Evolutionary conservation across 2,113 vertebrate genomes (phyloP), one percentile per base, ranked within the genome.

Genomic region (Verasper variegatus): DNA sequence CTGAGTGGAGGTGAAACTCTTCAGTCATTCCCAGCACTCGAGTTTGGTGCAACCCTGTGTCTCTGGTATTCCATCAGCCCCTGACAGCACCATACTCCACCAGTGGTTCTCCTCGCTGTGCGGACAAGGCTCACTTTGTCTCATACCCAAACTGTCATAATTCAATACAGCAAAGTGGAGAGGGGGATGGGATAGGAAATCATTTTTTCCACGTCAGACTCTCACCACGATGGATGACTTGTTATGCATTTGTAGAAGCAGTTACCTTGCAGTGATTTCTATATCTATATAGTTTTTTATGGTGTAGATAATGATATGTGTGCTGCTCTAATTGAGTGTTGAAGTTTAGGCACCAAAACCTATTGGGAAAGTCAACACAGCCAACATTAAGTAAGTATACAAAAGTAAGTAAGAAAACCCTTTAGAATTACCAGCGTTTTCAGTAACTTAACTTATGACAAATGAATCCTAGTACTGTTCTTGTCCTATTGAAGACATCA

Each of bases 61-160:
- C 26, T 68, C 72, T 69, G 66, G 65, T 70, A 79, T 74, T 58
- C 62, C 68, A 42, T 67, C 61, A 74, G 64, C 62, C 79, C 81
- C 47, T 67, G 62, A 74, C 62, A 65, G 51, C 71, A 62, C 31
- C 31, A 31, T 5, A 31, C 31, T 31, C 31, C 31, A 31, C 58
- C 71, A 75, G 63, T 55, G 60, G 27, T 54, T 71, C 24, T 47
- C 61, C 23, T 45, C 52, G 3, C 24, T 51, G 23, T 4, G 26
- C 7, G 58, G 47, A 90, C 83, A 86, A 86, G n/a, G 81, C 68
- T 20, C 1, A 51, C 72, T 69, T 77, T 87, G 88, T 84, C 60
- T 63, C 62, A 23, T 74, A 68, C 17, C 75, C 58, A 62, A 45
- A 68, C 73, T 77, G 81, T 82, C 75, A 73, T 79, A 82, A 81